Percentiles rank a stretch among this genome's conserved stretches.
Evolutionary conservation across 2,113 vertebrate species (phyloP).

Genomic region (Ptyas mucosa): DNA sequence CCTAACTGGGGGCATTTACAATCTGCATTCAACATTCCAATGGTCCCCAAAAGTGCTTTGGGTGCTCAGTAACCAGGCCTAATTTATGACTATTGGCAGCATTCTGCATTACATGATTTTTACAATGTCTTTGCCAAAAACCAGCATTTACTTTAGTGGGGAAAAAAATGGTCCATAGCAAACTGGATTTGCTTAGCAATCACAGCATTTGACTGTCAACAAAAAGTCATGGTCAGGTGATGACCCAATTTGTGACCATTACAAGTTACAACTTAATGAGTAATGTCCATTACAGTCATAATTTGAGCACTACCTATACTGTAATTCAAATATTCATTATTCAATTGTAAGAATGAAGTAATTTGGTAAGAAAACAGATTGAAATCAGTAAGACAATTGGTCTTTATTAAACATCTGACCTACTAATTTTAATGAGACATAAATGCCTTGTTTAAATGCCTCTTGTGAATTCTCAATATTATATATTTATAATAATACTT

Average conservation of each 20-base stretch:
- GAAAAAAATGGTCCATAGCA: too few species aligned
- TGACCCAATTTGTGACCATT: not conserved
- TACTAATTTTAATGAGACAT: not conserved
- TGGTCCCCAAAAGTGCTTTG: not conserved
- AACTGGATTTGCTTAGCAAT: not conserved
- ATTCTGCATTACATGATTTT: not conserved
- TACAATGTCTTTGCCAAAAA: not conserved
- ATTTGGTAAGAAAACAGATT: not conserved
- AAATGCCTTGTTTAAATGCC: not conserved
- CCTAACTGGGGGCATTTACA: not conserved
- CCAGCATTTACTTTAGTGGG: not conserved
- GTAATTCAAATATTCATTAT: not conserved
- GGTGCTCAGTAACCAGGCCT: not conserved
- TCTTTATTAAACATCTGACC: not conserved
- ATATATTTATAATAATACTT: not conserved
- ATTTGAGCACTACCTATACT: not conserved
- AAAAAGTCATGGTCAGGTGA: not conserved
- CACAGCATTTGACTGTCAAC: not conserved
- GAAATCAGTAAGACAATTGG: not conserved
- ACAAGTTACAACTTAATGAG: not conserved
- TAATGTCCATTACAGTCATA: not conserved
- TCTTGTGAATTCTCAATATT: not conserved
- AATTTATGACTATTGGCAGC: not conserved
- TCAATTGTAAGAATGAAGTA: not conserved
- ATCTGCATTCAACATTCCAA: not conserved